Evolutionary conservation across 2,113 vertebrate species (phyloP).

Genomic region (Pangasianodon hypophthalmus): DNA sequence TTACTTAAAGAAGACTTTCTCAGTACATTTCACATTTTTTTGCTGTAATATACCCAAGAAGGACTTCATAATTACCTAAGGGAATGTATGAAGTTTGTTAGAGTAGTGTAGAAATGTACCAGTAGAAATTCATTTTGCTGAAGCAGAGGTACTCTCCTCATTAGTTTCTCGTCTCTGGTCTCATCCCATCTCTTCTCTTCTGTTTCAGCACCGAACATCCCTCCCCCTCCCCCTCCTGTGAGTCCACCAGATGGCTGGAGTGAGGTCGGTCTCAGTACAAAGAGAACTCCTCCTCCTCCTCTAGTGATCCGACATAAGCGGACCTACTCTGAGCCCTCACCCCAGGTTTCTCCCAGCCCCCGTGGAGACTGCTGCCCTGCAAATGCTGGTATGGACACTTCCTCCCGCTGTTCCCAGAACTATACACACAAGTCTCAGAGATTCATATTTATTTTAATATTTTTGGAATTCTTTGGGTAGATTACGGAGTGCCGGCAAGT

Average conservation of each 20-base stretch:
- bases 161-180: neutral
- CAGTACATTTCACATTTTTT: neutral
- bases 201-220: constrained; percentile 60
- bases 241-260: constrained; percentile 47
- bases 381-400: constrained; percentile 1
- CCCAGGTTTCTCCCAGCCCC: constrained; percentile 62
- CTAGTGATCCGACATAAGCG: constrained; percentile 67
- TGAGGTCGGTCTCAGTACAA: constrained; percentile 57
- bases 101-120: neutral
- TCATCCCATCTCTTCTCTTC: constrained; percentile 24
- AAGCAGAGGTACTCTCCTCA: neutral
- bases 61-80: neutral
- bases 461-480: constrained; percentile 30
- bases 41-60: neutral
- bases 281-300: constrained; percentile 60
- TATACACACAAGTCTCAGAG: neutral
- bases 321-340: constrained; percentile 65
- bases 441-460: neutral
- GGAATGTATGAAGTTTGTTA: neutral
- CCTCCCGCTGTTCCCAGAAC: neutral
- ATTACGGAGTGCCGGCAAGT: constrained; percentile 50
- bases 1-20: neutral
- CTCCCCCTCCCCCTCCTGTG: constrained; percentile 60
- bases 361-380: constrained; percentile 33
- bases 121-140: neutral